These are phyloP conservation scores for Platysteira castanea DNA, from an alignment of 2,113 vertebrate genomes.

Conservation along the genomic window DNA sequence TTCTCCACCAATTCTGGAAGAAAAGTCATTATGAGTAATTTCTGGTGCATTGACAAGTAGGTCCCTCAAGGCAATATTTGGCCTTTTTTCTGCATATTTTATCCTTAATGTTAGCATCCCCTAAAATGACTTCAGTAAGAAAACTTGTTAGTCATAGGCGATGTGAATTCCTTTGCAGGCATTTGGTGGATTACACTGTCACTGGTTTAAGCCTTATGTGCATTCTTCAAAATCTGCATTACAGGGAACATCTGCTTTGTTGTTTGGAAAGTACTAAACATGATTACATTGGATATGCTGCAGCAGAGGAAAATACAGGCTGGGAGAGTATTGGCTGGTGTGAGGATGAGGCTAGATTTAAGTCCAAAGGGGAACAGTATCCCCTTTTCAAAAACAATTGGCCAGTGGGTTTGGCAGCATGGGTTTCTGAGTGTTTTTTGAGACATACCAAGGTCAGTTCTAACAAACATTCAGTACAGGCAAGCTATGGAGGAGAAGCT, in stretches of 20 bases:
- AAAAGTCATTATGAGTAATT: neutral
- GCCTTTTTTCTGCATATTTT: constrained; percentile 50
- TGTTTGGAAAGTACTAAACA: constrained; percentile 55
- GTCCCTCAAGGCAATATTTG: constrained; percentile 8
- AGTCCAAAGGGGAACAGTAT: constrained; percentile 1
- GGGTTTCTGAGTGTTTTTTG: neutral
- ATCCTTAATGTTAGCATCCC: constrained; percentile 38
- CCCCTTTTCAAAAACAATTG: constrained; percentile 31
- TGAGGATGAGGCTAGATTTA: constrained; percentile 11
- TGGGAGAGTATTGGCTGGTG: neutral
- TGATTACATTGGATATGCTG: neutral
- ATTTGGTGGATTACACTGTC: constrained; percentile 53
- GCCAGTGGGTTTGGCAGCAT: neutral
- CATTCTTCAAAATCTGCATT: constrained; percentile 58
- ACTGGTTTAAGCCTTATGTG: constrained; percentile 17
- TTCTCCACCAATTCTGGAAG: neutral
- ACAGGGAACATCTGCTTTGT: constrained; percentile 59
- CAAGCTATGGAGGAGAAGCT: neutral
- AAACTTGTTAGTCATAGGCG: constrained; percentile 45
- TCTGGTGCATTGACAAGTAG: neutral
- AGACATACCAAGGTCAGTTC: neutral
- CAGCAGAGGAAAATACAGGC: constrained; percentile 10
- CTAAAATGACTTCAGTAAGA: constrained; percentile 60
- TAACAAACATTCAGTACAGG: neutral
- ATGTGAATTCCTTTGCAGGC: constrained; percentile 35